Conservation (phyloP, 2,113 vertebrate species). For the Vimba vimba region DNA sequence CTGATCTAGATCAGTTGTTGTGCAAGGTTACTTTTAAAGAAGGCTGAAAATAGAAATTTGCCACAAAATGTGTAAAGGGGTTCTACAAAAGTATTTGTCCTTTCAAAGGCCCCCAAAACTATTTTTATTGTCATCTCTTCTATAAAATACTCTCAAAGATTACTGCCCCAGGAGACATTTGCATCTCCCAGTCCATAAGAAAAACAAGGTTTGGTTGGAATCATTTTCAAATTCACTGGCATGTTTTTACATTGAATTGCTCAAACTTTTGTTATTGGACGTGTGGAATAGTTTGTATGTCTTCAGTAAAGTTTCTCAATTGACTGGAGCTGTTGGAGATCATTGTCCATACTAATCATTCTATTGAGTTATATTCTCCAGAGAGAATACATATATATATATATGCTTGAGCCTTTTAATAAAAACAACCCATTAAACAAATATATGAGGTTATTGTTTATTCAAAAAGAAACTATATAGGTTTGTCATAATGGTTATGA, state of each 20-base stretch:
- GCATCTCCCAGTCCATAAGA: no score
- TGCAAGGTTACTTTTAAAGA: neutral
- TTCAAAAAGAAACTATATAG: neutral
- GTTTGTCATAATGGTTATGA: neutral
- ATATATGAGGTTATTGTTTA: neutral
- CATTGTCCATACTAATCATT: neutral
- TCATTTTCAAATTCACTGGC: no score
- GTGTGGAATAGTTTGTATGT: neutral
- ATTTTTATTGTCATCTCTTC: neutral
- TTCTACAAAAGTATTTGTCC: neutral
- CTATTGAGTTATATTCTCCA: neutral
- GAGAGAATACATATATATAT: neutral
- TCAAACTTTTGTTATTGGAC: no score
- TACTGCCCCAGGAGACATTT: no score
- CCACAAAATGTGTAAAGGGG: no score
- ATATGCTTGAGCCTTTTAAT: neutral
- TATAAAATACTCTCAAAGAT: no score
- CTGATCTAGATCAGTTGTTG: neutral
- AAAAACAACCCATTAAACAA: neutral
- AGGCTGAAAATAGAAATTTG: neutral
- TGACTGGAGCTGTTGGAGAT: neutral
- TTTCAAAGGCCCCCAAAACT: neutral
- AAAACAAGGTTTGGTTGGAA: no score
- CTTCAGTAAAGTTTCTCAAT: neutral
- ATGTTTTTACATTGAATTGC: no score